phyloP scores from a whole-genome alignment of 2,797 vertebrate species.

The Falco columbarius region DNA sequence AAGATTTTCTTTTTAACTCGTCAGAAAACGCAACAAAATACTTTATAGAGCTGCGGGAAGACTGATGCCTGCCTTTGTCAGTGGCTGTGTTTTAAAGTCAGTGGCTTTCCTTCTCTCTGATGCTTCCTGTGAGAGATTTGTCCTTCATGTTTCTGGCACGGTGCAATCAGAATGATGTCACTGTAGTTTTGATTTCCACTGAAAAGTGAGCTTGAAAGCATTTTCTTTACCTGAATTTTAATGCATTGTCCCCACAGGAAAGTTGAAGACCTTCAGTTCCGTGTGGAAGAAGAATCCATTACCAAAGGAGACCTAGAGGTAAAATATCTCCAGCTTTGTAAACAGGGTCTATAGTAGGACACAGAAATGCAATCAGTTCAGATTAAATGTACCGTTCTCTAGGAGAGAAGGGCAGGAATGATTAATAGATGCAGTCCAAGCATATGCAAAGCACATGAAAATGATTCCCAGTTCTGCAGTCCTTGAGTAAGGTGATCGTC shows the following conservation, averaged over 20 bases:
- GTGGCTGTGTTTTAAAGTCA: neutral
- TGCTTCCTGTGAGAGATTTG: neutral
- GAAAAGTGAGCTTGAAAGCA: neutral
- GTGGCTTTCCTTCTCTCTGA: neutral
- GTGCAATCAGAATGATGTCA: neutral
- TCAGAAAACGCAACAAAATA: neutral
- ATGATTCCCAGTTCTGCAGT: neutral
- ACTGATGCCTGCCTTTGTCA: neutral
- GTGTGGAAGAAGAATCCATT: slow-evolving; percentile 98
- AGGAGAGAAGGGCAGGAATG: neutral
- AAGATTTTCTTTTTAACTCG: neutral
- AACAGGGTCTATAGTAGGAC: neutral
- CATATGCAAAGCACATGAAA: neutral
- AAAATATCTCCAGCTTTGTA: slow-evolving; percentile 71
- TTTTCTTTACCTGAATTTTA: slow-evolving; percentile 14
- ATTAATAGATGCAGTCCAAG: neutral
- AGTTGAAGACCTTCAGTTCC: slow-evolving; percentile 98
- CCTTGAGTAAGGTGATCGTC: neutral
- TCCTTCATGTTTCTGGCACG: neutral
- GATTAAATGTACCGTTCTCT: neutral
- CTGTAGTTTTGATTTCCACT: neutral
- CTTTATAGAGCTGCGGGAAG: neutral
- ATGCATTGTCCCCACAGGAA: slow-evolving; percentile 81
- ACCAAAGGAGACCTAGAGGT: slow-evolving; percentile 99
- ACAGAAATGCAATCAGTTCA: neutral